Evolutionary conservation across 1,140 invertebrate species (phyloP).

Genomic region (Antheraea pernyi): DNA sequence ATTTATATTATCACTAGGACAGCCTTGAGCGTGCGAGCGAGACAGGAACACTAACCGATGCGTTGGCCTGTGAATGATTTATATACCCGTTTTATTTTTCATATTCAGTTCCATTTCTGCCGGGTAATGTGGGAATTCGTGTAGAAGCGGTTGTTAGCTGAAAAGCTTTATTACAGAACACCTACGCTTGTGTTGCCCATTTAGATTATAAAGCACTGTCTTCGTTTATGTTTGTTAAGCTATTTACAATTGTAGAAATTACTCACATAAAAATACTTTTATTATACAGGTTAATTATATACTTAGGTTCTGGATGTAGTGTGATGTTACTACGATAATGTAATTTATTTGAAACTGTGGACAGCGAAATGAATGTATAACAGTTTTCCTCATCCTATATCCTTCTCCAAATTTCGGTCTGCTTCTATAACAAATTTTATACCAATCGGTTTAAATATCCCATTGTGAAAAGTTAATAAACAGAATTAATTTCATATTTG

Average conservation of each 20-base stretch:
- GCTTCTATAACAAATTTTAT: no score
- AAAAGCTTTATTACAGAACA: constrained; percentile 11
- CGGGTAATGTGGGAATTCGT: constrained; percentile 17
- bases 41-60: constrained; percentile 19
- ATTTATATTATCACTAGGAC: background rate
- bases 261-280: background rate
- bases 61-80: constrained; percentile 42
- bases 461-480: no score
- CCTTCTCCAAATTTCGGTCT: no score
- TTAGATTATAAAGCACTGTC: background rate
- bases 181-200: background rate
- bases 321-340: no score
- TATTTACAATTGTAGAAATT: background rate
- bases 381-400: no score
- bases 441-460: no score
- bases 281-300: background rate
- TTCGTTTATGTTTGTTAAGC: background rate
- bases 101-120: constrained; percentile 22
- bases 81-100: constrained; percentile 28
- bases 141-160: constrained; percentile 16
- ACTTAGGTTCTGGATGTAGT: no score
- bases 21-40: constrained; percentile 9
- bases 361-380: no score
- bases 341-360: no score
- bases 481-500: no score